phyloP scores from a whole-genome alignment of 2,888 invertebrate genomes.

The Plebejus argus region DNA sequence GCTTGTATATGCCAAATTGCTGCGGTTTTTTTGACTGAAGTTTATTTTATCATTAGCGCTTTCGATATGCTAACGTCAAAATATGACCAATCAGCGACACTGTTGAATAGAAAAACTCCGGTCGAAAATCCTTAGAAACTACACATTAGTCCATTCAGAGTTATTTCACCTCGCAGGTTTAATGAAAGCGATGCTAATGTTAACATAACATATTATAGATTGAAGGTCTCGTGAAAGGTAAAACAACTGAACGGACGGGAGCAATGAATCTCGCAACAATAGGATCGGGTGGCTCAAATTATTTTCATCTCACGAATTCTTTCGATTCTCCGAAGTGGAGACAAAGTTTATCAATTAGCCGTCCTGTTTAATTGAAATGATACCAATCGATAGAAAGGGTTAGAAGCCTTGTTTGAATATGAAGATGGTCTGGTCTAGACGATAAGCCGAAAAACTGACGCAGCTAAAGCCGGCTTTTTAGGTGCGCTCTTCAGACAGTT shows the following conservation, averaged over 20 bases:
- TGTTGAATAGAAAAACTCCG: too few species aligned
- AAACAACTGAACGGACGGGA: background rate
- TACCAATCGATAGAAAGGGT: constrained; percentile 9
- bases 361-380: constrained; percentile 19
- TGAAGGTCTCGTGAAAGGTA: background rate
- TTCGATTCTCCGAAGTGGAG: background rate
- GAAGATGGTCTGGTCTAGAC: constrained; percentile 22
- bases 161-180: background rate
- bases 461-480: background rate
- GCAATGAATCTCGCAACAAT: background rate
- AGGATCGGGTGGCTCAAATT: background rate
- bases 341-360: constrained; percentile 22
- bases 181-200: background rate
- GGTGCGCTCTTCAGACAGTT: constrained; percentile 7
- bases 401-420: background rate
- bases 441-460: constrained; percentile 21
- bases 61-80: too few species aligned
- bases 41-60: too few species aligned
- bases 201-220: background rate
- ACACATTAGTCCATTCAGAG: too few species aligned
- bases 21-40: too few species aligned
- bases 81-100: too few species aligned
- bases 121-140: too few species aligned
- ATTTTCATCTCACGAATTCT: constrained; percentile 4
- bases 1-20: background rate